Evolutionary conservation across 2,113 vertebrate species (phyloP).

Genomic region (Nipponia nippon): DNA sequence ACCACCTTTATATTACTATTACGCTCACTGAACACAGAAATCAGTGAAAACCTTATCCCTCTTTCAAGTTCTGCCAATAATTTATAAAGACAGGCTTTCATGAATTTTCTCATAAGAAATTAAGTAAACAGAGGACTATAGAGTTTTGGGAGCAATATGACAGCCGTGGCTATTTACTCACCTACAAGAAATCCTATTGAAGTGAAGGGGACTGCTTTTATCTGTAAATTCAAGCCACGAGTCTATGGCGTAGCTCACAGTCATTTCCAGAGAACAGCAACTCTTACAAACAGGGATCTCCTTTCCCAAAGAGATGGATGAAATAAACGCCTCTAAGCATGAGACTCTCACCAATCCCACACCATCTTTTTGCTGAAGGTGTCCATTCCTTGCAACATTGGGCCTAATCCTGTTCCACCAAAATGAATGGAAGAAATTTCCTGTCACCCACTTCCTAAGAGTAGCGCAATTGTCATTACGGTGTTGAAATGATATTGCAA

Average conservation of each 20-base stretch:
- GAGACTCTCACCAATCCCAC: not conserved
- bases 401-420: not conserved
- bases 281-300: not conserved
- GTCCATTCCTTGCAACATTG: not conserved
- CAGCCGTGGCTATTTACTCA: not conserved
- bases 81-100: not conserved
- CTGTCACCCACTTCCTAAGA: constrained; percentile 10
- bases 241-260: not conserved
- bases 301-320: not conserved
- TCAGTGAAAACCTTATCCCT: not conserved
- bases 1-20: not conserved
- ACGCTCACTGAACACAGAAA: not conserved
- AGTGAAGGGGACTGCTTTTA: not conserved
- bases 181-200: not conserved
- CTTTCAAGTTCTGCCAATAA: not conserved
- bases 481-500: constrained; percentile 34
- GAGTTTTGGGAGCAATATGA: not conserved
- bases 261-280: not conserved
- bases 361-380: not conserved
- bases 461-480: not conserved
- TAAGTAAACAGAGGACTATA: not conserved
- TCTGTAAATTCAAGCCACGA: not conserved
- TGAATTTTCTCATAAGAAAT: not conserved
- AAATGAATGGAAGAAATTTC: not conserved
- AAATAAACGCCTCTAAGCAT: not conserved